Evolutionary conservation across 2,888 invertebrate species (phyloP), one percentile per base, ranked within the genome.

Genomic region (Phorcus lineatus): DNA sequence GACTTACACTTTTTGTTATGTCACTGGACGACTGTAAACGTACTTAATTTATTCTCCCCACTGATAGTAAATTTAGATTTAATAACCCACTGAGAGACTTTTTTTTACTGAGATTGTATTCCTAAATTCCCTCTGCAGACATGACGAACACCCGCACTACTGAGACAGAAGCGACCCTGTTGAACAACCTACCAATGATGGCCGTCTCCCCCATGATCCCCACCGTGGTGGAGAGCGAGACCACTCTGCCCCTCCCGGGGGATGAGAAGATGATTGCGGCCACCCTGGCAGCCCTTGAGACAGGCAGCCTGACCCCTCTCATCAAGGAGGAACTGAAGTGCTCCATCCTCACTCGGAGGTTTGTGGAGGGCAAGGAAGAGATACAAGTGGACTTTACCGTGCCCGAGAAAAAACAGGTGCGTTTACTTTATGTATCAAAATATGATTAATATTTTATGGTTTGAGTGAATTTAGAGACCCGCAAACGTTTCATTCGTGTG

Each of bases 291-390:
- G 82, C 82, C 4, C 47, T 85, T 0, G 78, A 82, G 55, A 81
- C 81, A 4, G 82, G 84, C n/a, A 81, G 80, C 16, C 75, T 85
- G 13, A 84, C 85, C 0, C 82, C 83, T 1, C 81, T 89, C 28
- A 82, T 89, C 17, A 90, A 91, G 57, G 88, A 88, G 66, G 88
- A 87, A 62, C 81, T 91, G 13, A 86, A 87, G 57, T 84, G 81
- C 53, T 84, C 85, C 24, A 90, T 91, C 74, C 86, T 87, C 80
- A 83, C 84, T 3, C 84, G 88, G 67, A 79, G 90, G 1, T 79
- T 86, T 62, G 81, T 83, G 17, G 85, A 86, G 31, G 91, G 91
- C 0, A 89, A 90, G 77, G 87, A 80, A 0, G 88, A 87, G 31
- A 80, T 89, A 22, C 77, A 83, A 47, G 86, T 90, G 31, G 85